A percentile compares a stretch with the other conserved stretches of the same genome.
Evolutionary conservation across 2,113 vertebrate genomes (phyloP).

Genomic region (Odobenus rosmarus): DNA sequence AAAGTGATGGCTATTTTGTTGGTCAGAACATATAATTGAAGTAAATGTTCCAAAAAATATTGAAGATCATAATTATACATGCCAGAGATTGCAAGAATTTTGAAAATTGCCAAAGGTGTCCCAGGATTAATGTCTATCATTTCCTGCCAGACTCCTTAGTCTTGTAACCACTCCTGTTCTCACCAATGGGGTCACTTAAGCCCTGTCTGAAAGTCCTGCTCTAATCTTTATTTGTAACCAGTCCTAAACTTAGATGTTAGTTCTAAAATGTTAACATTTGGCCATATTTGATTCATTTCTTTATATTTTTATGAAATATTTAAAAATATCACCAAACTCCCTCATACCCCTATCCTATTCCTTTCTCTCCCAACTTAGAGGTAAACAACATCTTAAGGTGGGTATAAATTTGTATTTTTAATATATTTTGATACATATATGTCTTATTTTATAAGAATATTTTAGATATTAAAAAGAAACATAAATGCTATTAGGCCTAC

Average conservation of each 20-base stretch:
- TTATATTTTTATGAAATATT: conserved; percentile 2
- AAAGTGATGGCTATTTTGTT: conserved; percentile 27
- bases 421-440: neutral
- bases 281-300: neutral
- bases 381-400: neutral
- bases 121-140: neutral
- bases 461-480: neutral
- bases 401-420: neutral
- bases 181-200: neutral
- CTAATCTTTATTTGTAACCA: neutral
- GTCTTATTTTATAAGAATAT: neutral
- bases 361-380: neutral
- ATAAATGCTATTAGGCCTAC: neutral
- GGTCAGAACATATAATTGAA: conserved; percentile 35
- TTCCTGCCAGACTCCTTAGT: neutral
- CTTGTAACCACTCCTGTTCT: neutral
- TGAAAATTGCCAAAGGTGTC: neutral
- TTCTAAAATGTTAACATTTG: neutral
- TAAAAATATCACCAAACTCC: neutral
- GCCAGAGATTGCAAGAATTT: neutral
- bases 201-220: neutral
- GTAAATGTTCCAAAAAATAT: neutral
- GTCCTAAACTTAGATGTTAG: neutral
- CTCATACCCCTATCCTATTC: neutral
- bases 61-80: neutral